Conservation (phyloP, 2,113 vertebrate species). For the Condylura cristata region DNA sequence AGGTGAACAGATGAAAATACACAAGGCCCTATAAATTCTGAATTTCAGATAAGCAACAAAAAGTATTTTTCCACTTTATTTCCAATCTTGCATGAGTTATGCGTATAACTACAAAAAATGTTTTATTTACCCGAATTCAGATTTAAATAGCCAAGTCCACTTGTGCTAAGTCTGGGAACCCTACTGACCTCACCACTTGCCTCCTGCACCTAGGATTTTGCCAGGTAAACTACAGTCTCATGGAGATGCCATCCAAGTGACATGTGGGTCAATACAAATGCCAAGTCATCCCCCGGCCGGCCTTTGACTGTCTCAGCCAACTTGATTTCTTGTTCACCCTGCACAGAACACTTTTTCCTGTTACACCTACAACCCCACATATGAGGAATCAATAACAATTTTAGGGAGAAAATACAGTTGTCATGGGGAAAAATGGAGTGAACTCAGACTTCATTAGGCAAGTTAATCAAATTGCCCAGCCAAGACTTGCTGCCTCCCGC, state of each 20-base stretch:
- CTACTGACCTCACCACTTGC: too few relatives aligned
- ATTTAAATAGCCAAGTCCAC: not conserved
- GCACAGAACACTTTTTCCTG: conserved; percentile 3
- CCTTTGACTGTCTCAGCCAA: not conserved
- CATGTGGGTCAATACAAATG: not conserved
- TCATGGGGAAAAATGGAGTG: conserved; percentile 7
- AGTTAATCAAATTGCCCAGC: conserved; percentile 79
- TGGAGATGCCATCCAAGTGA: not conserved
- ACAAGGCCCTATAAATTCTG: not conserved
- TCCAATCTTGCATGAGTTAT: not conserved
- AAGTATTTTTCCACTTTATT: not conserved
- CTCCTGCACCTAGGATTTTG: not conserved
- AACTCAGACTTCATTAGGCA: conserved; percentile 77
- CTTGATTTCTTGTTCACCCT: accelerated
- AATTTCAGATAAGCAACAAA: not conserved
- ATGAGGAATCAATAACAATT: conserved; percentile 78
- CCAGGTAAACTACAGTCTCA: not conserved
- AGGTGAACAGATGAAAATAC: not conserved
- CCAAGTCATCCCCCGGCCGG: not conserved
- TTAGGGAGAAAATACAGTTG: conserved; percentile 67
- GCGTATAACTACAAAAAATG: not conserved
- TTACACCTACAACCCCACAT: conserved; percentile 48
- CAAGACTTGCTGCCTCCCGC: not conserved
- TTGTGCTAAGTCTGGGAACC: not conserved
- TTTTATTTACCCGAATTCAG: not conserved